A percentile compares a stretch with the other conserved stretches of the same genome.
These are phyloP conservation scores for Glyptemys insculpta DNA, from an alignment of 2,797 vertebrate species.

Conservation along the genomic window DNA sequence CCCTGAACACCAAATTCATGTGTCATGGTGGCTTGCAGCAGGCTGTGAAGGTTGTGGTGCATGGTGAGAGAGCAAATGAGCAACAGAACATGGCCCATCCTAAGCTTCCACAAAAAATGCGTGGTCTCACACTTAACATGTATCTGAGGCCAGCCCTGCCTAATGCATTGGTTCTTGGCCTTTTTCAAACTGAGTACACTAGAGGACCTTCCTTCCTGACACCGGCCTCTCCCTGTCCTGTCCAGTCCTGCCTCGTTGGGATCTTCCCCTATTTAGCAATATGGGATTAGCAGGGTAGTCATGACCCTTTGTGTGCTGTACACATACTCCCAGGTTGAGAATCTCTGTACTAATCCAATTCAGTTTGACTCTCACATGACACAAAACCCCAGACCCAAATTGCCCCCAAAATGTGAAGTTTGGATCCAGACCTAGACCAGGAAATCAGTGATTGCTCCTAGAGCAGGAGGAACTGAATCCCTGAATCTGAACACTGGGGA, in stretches of 20 bases:
- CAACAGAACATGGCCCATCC: background rate
- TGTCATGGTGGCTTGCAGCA: background rate
- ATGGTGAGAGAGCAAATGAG: background rate
- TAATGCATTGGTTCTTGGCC: fast-evolving
- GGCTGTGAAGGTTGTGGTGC: background rate
- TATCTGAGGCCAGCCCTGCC: background rate
- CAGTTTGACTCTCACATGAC: background rate
- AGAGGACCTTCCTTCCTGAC: background rate
- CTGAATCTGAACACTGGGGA: background rate
- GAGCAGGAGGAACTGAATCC: background rate
- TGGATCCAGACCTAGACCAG: background rate
- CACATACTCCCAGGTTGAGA: background rate
- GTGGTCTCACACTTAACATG: background rate
- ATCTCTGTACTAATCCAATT: background rate
- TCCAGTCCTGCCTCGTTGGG: background rate
- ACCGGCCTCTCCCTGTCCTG: background rate
- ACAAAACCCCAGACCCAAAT: background rate
- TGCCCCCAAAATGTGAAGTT: background rate
- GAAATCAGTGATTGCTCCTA: background rate
- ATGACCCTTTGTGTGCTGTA: background rate
- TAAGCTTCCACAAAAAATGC: fast-evolving
- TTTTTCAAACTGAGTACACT: background rate
- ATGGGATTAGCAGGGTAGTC: background rate
- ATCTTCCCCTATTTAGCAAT: background rate
- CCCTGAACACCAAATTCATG: background rate